Percentiles rank a stretch among this genome's conserved stretches.
Conservation (phyloP, 2,888 invertebrate species). For the Tetramorium bicarinatum region DNA sequence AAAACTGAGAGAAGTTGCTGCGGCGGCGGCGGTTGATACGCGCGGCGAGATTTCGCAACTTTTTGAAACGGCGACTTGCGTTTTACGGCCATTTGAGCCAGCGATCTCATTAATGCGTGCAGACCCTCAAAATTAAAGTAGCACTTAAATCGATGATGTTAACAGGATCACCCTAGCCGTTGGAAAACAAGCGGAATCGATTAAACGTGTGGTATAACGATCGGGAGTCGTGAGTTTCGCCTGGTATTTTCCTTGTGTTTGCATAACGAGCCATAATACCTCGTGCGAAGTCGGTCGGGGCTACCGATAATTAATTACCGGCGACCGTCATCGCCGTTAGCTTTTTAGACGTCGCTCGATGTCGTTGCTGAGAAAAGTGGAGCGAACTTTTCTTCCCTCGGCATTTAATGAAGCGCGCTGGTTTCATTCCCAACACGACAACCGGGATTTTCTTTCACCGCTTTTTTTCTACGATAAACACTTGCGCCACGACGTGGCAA, state of each 20-base stretch:
- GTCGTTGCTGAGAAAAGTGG: conserved; percentile 35
- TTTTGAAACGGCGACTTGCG: conserved; percentile 6
- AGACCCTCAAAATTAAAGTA: conserved; percentile 14
- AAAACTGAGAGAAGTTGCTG: neutral
- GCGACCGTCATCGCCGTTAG: conserved; percentile 34
- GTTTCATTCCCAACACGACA: conserved; percentile 19
- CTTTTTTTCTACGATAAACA: conserved; percentile 8
- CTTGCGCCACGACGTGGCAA: conserved; percentile 6
- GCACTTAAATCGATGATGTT: conserved; percentile 4
- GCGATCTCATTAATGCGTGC: neutral
- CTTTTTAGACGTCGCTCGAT: conserved; percentile 50
- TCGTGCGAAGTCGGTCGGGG: neutral
- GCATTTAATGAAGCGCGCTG: conserved; percentile 40
- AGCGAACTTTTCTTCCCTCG: conserved; percentile 41
- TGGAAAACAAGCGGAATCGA: conserved; percentile 9
- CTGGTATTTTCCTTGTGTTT: conserved; percentile 23
- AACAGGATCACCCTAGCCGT: conserved; percentile 6
- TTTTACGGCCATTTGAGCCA: conserved; percentile 18
- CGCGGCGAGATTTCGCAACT: neutral
- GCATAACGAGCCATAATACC: conserved; percentile 38
- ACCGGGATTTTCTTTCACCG: conserved; percentile 5
- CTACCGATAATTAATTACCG: conserved; percentile 48
- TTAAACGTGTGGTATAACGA: conserved; percentile 21
- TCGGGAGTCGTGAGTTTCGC: neutral
- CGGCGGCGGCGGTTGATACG: neutral